These are phyloP conservation scores for Octonoba sinensis DNA, from an alignment of 2,888 invertebrate species.

Conservation along the genomic window DNA sequence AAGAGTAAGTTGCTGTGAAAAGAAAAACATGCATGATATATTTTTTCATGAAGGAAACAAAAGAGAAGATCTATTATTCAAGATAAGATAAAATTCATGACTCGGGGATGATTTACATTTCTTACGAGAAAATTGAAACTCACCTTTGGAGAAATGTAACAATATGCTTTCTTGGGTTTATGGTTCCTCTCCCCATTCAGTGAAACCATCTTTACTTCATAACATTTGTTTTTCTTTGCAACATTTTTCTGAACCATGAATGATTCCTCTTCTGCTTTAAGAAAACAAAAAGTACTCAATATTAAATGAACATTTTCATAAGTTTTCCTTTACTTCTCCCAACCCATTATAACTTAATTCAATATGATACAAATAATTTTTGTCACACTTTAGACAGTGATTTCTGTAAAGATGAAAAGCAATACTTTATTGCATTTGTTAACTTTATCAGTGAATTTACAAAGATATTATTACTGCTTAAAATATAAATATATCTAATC, in stretches of 20 bases:
- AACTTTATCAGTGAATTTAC: no score
- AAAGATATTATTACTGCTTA: no score
- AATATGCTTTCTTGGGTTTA: constrained; percentile 88
- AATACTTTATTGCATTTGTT: no score
- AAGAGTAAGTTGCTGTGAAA: constrained; percentile 81
- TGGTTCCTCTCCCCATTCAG: constrained; percentile 77
- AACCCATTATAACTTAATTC: background rate
- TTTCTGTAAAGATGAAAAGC: no score
- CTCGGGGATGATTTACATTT: no score
- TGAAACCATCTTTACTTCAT: constrained; percentile 84
- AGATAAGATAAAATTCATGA: no score
- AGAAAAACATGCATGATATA: constrained; percentile 21
- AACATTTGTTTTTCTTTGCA: constrained; percentile 82
- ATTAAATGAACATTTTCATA: background rate
- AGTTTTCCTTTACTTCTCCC: background rate
- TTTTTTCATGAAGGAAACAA: background rate
- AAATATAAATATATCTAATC: no score
- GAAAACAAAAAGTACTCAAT: constrained; percentile 21
- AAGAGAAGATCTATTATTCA: no score
- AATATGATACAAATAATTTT: no score
- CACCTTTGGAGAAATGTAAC: constrained; percentile 87
- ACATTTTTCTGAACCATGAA: constrained; percentile 89
- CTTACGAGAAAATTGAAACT: background rate
- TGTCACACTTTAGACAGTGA: no score
- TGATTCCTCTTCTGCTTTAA: constrained; percentile 79